Evolutionary conservation across 2,888 invertebrate species (phyloP).

Genomic region (Gisinianus flammeolus): DNA sequence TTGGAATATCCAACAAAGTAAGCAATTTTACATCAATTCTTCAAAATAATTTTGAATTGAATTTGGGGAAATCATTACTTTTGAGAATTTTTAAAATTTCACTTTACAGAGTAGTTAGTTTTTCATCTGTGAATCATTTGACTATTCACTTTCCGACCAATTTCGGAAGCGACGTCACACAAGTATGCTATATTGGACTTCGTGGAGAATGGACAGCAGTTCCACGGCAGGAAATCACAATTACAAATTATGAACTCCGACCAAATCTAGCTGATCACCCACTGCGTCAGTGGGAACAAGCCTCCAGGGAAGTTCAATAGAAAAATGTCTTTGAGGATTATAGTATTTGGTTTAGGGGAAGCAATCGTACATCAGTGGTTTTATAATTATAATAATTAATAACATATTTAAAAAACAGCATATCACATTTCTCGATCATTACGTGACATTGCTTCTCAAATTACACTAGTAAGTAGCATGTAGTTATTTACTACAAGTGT

Average conservation of each 20-base stretch:
- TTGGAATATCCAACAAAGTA: slow-evolving; percentile 92
- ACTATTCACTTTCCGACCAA: slow-evolving; percentile 89
- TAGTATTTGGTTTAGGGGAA: no score
- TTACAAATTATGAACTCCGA: slow-evolving; percentile 86
- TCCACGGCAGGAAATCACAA: slow-evolving; percentile 86
- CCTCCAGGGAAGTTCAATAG: slow-evolving; percentile 68
- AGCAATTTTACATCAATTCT: no score
- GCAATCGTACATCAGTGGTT: no score
- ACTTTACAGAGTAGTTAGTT: slow-evolving; percentile 79
- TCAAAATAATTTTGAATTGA: no score
- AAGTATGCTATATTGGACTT: slow-evolving; percentile 91
- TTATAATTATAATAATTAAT: no score
- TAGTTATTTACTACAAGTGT: no score
- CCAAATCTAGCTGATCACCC: slow-evolving; percentile 88
- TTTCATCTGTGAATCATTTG: slow-evolving; percentile 86
- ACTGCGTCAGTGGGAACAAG: slow-evolving; percentile 70
- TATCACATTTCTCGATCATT: no score
- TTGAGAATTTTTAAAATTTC: background rate
- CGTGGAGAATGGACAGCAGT: slow-evolving; percentile 92
- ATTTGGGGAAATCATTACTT: no score
- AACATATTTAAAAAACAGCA: no score
- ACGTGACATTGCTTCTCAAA: no score
- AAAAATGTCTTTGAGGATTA: no score
- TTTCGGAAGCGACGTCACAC: slow-evolving; percentile 83
- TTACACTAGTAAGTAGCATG: no score